Percentiles rank a stretch among this genome's conserved stretches.
phyloP scores from a whole-genome alignment of 2,888 invertebrate species.

The Ophioninae sp. region DNA sequence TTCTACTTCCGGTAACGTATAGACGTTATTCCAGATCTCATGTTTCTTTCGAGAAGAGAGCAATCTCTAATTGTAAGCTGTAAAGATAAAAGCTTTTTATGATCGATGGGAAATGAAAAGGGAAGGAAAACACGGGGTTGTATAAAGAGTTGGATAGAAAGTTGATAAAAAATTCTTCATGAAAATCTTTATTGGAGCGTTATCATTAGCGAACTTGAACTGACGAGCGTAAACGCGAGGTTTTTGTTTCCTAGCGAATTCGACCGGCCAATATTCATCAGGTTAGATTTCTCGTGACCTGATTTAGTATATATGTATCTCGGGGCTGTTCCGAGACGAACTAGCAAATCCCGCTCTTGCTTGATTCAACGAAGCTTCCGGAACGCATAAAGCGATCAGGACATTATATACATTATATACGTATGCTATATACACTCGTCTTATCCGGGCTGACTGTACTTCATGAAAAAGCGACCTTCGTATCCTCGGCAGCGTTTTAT shows the following conservation, averaged over 20 bases:
- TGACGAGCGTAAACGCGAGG: neutral
- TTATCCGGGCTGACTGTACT: neutral
- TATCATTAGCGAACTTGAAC: neutral
- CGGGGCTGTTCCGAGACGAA: slow-evolving; percentile 11
- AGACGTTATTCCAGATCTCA: too few relatives aligned
- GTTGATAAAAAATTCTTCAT: slow-evolving; percentile 1
- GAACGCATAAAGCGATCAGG: neutral
- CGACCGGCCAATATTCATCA: slow-evolving; percentile 25
- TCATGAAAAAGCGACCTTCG: neutral
- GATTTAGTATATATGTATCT: slow-evolving; percentile 39
- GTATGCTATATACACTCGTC: neutral
- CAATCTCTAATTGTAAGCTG: too few relatives aligned
- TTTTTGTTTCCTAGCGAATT: neutral
- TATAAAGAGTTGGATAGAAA: neutral
- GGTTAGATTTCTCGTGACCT: neutral
- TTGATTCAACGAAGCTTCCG: neutral
- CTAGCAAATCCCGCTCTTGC: neutral
- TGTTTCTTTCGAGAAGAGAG: too few relatives aligned
- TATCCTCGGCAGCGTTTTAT: neutral
- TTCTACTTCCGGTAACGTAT: too few relatives aligned
- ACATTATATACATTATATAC: neutral
- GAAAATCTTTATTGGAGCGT: slow-evolving; percentile 9
- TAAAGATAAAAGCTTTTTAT: neutral
- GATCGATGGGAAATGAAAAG: neutral
- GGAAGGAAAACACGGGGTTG: neutral